A percentile compares a stretch with the other conserved stretches of the same genome.
Conservation (phyloP, 2,888 invertebrate genomes). For the Ceramica pisi region DNA sequence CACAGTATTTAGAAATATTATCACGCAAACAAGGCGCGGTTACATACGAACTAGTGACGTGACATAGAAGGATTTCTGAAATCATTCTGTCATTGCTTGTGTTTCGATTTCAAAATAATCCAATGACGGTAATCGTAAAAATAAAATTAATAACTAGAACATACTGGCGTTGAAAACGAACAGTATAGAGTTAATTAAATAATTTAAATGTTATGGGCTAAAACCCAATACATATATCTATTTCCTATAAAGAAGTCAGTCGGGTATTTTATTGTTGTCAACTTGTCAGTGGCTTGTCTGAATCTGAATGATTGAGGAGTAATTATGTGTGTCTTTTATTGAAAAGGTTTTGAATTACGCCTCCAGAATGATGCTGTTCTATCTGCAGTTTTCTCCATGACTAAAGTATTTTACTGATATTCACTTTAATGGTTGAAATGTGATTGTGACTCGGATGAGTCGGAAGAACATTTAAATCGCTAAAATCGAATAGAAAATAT, state of each 20-base stretch:
- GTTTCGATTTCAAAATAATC: slow-evolving; percentile 1
- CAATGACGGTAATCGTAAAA: background rate
- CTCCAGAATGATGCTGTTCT: background rate
- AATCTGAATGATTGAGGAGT: too few relatives aligned
- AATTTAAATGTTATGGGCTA: background rate
- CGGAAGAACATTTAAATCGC: too few relatives aligned
- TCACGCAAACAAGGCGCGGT: slow-evolving; percentile 70
- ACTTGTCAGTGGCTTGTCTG: too few relatives aligned
- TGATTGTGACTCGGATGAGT: background rate
- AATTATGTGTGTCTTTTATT: too few relatives aligned
- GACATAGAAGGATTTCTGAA: slow-evolving; percentile 20
- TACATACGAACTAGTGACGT: slow-evolving; percentile 62
- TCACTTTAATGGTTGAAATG: background rate
- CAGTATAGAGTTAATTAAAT: background rate
- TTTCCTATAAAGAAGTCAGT: too few relatives aligned
- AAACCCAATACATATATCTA: background rate
- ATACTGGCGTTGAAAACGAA: too few relatives aligned
- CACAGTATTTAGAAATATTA: slow-evolving; percentile 47
- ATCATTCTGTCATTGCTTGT: background rate
- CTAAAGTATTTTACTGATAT: background rate
- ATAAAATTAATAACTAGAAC: too few relatives aligned
- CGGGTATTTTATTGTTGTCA: too few relatives aligned
- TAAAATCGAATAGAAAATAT: background rate
- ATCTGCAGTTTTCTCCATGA: background rate
- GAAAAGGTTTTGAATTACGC: background rate